Evolutionary conservation across 1,140 invertebrate genomes (phyloP), one percentile per base, ranked within the genome.

Genomic region (Drosophila rufa): DNA sequence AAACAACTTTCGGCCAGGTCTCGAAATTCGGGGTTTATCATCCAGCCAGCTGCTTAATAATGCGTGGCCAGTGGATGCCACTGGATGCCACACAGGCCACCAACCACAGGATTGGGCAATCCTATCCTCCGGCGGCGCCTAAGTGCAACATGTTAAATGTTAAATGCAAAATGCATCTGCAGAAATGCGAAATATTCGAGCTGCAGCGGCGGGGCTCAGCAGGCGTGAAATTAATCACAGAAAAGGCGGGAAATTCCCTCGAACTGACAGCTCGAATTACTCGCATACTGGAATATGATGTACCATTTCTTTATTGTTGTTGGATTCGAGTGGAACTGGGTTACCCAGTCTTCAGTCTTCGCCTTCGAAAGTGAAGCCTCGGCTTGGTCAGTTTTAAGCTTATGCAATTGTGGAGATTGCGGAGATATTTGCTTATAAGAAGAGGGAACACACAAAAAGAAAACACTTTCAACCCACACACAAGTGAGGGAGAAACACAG

Each of bases 191-290:
- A 81, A 71, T 79, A 76, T 40, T 57, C 36, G 70, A 53, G 50
- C 48, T 66, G 73, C 60, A 65, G 73, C 60, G 75, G 62, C 65
- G 75, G 62, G 59, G 82, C 51, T 75, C 84, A 75, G 45, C 71
- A 51, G 84, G 84, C 85, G 85, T 89, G 82, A 89, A 89, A 85
- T 89, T 81, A 85, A 89, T 85, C 78, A 79, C 46, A 70, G 48
- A 68, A 75, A 46, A 27, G 64, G 50, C 36, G 36, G 51, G 59
- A 53, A 61, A 67, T 61, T 50, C 64, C 27, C n/a, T 15, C 36
- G 19, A 59, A 53, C 82, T 85, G 83, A 68, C 83, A 89, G 84
- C 73, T 87, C 66, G 47, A 83, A 84, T 87, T 87, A 89, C 84
- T 76, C 66, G 61, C 79, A 67, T 56, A 84, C 57, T 47, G 46